Base-by-base conservation (phyloP, 1,140 invertebrate genomes). In the Bombus waltoni region DNA sequence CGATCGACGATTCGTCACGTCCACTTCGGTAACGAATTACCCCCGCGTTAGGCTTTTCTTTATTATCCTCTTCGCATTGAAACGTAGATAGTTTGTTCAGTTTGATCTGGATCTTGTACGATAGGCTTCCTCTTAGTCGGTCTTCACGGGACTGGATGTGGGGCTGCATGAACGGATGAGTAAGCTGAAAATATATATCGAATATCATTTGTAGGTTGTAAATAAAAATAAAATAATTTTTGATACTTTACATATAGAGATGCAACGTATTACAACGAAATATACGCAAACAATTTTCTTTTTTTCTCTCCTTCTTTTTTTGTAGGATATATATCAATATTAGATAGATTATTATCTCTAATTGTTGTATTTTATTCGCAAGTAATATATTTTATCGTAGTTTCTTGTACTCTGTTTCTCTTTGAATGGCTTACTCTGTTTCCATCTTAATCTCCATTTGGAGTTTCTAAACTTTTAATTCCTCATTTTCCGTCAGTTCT, bases 1-100 rank as follows among this genome's bases (percentile, higher is more conserved):
- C 40, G 81, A n/a, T 40, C 66, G n/a, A 42, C 65, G 40, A 62
- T 72, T 84, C 76, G 66, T 84, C 75, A 80, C 68, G 83, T 62
- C 57, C 68, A 65, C 32, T 79, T 72, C 22, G 15, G 28, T 35
- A 38, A 85, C 57, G 40, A 71, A 71, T 79, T 80, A 59, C 11
- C 40, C 22, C 4, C 6, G 2, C 32, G n/a, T 38, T 74, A 32
- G 0, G 5, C 1, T 62, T 74, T 81, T 3, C 53, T 25, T 72
- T 82, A 35, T 82, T 75, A 47, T 35, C 53, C 38, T 28, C 38
- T 40, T 44, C 1, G 22, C 47, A 47, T 32, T 44, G 32, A 3
- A 15, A 25, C 4, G 25, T 28, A 6, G 25, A 2, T 71, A 40
- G 18, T 10, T 10, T 10, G 9, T 3, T 38, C 35, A 22, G 22